Percentiles rank a stretch among this genome's conserved stretches.
Conservation (phyloP, 2,888 invertebrate species). For the Mesochorus sp. region DNA sequence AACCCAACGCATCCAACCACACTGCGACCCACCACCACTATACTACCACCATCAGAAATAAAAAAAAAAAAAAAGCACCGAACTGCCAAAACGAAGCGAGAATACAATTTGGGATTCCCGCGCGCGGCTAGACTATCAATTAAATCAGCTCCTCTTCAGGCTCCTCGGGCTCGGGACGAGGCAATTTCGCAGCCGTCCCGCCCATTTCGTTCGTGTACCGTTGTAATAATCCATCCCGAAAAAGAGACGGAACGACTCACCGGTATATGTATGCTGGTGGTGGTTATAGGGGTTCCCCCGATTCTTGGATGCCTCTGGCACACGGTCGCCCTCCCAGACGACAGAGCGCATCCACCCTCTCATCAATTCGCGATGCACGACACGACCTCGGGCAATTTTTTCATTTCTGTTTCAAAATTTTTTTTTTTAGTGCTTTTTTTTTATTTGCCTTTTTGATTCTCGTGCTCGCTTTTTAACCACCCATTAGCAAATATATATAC, state of each 20-base stretch:
- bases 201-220: constrained; percentile 37
- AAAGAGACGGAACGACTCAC: not conserved
- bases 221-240: constrained; percentile 35
- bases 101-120: constrained; percentile 37
- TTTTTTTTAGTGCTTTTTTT: not conserved
- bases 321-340: not conserved
- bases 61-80: constrained; percentile 10
- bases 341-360: not conserved
- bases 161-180: constrained; percentile 39
- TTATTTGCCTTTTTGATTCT: not conserved
- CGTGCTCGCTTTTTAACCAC: not conserved
- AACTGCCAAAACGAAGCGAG: constrained; percentile 35
- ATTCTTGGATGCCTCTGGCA: not conserved
- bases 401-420: not conserved
- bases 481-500: no score
- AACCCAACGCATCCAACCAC: constrained; percentile 3
- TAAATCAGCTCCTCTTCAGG: constrained; percentile 54
- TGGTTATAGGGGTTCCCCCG: not conserved
- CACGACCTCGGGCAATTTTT: constrained; percentile 48
- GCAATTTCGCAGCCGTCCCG: constrained; percentile 45
- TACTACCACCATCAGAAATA: not conserved
- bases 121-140: constrained; percentile 54
- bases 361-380: not conserved
- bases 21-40: constrained; percentile 17
- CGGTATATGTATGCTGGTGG: constrained; percentile 6